Evolutionary conservation across 2,113 vertebrate genomes (phyloP).

Genomic region (Tamias sibiricus): DNA sequence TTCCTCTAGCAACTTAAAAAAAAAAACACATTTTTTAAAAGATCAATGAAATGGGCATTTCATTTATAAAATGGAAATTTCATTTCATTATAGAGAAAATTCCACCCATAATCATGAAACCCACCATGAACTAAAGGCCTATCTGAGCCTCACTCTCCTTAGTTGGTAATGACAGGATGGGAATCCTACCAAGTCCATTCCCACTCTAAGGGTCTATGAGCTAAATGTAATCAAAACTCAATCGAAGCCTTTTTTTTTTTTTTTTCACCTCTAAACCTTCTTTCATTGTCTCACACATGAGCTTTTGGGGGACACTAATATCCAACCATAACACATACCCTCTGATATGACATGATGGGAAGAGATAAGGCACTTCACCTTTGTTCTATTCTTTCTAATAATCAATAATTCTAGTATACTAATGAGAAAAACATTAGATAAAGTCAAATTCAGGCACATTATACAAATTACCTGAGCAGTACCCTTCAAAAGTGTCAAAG

Average conservation of each 20-base stretch:
- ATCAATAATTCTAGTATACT: no score
- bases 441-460: no score
- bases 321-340: not conserved
- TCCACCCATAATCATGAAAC: not conserved
- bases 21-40: not conserved
- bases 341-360: no score
- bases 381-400: no score
- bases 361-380: no score
- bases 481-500: no score
- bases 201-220: not conserved
- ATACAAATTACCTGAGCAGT: no score
- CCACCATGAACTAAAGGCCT: not conserved
- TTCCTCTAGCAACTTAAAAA: not conserved
- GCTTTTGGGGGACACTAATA: no score
- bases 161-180: not conserved
- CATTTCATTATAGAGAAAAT: not conserved
- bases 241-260: no score
- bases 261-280: no score
- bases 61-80: not conserved
- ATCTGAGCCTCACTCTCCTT: not conserved
- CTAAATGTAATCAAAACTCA: slow-evolving; percentile 38
- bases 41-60: not conserved
- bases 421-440: no score
- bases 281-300: no score
- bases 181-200: not conserved